Evolutionary conservation across 2,113 vertebrate species (phyloP), one percentile per base, ranked within the genome.

Genomic region (Rynchops niger): DNA sequence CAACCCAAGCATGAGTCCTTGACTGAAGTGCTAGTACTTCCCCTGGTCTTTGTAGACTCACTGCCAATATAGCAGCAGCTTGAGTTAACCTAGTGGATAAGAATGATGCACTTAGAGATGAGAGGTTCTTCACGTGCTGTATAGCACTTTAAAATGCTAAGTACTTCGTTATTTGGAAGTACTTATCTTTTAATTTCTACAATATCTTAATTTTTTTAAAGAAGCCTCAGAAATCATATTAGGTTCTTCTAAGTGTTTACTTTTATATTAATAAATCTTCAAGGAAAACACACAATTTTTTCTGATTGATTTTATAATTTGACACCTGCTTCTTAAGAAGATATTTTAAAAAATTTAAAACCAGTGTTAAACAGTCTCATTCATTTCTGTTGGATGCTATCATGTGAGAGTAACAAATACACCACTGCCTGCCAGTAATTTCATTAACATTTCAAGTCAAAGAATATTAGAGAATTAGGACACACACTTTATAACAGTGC

Each of bases 221-320:
- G 63, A 79, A 84, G 18, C 45, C 15, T 38, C 4, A 59, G 62
- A 78, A 89, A 82, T 91, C 63, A 15, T 65, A 76, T 79, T 84
- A 62, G 30, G 4, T 61, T 94, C 43, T 67, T n/a, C 1, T 59
- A 82, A 93, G 38, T 93, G 83, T 95, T 96, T 94, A 86, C 67
- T 91, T 96, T 91, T 72, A 92, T 72, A 91, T 87, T 92, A 96
- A 93, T 92, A 96, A 61, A 87, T 66, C 65, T 95, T 89, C 12
- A 89, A 42, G 73, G 55, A 82, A 88, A 95, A 69, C 56, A 92
- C 12, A 30, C 53, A 47, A 9, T 92, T 95, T 94, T 94, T 82
- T 84, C n/a, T 84, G 43, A 82, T 56, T 84, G 59, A 82, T 91
- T 91, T 89, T 85, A 42, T 91, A 82, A 93, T 93, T 87, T 87